Evolutionary conservation across 2,888 invertebrate genomes (phyloP), one percentile per base, ranked within the genome.

Genomic region (Ecliptopera silaceata): DNA sequence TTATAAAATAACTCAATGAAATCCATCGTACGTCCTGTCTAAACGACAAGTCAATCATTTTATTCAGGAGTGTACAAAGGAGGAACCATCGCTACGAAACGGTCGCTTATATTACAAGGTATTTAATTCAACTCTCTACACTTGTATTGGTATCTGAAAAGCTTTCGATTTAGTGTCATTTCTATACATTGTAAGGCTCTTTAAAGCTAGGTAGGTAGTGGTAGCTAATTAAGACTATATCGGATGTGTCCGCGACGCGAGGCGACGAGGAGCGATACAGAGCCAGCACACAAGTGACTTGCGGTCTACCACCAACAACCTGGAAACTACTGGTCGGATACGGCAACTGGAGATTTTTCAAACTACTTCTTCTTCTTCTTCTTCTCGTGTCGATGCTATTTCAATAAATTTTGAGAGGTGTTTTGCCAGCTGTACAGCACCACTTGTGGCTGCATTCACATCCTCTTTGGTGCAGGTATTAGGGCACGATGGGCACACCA

Each of bases 151-250:
- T 0, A 4, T 26, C 0, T 26, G 6, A 4, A 15, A 38, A 15
- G 17, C 17, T 20, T 15, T 17, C 15, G 12, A 4, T 6, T n/a
- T 10, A 31, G 12, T 48, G 56, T 42, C 52, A 45, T n/a, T 15
- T 59, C 51, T 52, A 26, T 22, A 26, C n/a, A 32, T 45, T 22
- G 0, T 31, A 18, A 31, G 6, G 17, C 41, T 26, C 22, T 17
- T 39, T 32, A n/a, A n/a, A n/a, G n/a, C n/a, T 6, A 47, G 43
- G 0, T 55, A 34, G 52, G 56, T 57, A 48, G 54, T 63, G 56
- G 67, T 59, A 64, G 73, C 75, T 82, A 84, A 84, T 84, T 81
- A 77, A 77, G 72, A 62, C 69, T 69, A 74, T 78, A 81, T 82
- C 75, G 72, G 72, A 72, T 74, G 64, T 70, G 70, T 63, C 62